Evolutionary conservation across 2,888 invertebrate species (phyloP).

Genomic region (Torymus texanus): DNA sequence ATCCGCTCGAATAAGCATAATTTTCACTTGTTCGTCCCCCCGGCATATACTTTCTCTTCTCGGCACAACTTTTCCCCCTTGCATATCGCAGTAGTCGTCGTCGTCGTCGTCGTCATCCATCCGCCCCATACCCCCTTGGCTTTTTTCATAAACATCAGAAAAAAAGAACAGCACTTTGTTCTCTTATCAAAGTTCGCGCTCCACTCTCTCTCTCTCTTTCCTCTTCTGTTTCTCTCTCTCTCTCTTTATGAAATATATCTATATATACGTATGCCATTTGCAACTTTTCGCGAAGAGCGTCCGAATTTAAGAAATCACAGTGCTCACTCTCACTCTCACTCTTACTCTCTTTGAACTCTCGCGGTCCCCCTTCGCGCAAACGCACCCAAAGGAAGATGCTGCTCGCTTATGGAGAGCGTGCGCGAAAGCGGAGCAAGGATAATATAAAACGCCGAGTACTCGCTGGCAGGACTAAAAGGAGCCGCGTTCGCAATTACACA

Average conservation of each 20-base stretch:
- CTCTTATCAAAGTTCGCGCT: slow-evolving; percentile 45
- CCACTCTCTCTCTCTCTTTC: too few relatives aligned
- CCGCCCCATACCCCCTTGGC: slow-evolving; percentile 7
- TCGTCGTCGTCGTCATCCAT: background rate
- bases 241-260: background rate
- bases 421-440: background rate
- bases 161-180: slow-evolving; percentile 51
- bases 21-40: slow-evolving; percentile 11
- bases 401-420: too few relatives aligned
- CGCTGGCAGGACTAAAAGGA: slow-evolving; percentile 2
- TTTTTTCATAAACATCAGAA: slow-evolving; percentile 42
- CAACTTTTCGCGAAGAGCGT: slow-evolving; percentile 6
- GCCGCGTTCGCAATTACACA: slow-evolving; percentile 51
- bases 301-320: slow-evolving; percentile 55
- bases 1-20: slow-evolving; percentile 40
- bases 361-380: background rate
- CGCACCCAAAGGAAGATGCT: slow-evolving; percentile 13
- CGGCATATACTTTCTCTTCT: background rate
- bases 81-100: background rate
- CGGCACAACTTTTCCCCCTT: background rate
- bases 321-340: background rate
- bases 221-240: too few relatives aligned
- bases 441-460: background rate
- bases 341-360: slow-evolving; percentile 38
- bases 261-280: background rate